Evolutionary conservation across 2,888 invertebrate species (phyloP), one percentile per base, ranked within the genome.

Genomic region (Theodoxus fluviatilis): DNA sequence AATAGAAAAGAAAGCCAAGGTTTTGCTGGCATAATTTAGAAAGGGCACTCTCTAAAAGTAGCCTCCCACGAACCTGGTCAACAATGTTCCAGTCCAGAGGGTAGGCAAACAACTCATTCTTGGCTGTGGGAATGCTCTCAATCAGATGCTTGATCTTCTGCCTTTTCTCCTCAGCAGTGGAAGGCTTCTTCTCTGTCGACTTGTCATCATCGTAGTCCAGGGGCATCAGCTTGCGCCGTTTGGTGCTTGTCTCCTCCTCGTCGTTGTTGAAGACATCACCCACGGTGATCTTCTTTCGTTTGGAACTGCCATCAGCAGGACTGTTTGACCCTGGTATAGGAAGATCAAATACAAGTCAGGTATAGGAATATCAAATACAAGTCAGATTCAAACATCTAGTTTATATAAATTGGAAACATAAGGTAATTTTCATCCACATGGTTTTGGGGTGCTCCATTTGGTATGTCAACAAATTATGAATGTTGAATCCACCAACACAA

Each of bases 71-170:
- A n/a, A 92, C 91, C 86, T 90, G 90, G 85, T 93, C 92, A 55
- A 93, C 91, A 78, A 94, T 92, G 73, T 91, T 91, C 93, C 95
- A 97, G 88, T 98, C 97, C 68, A 99, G 91, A 80, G 93, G 92
- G 88, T 94, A 98, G 77, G 93, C 94, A 89, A 99, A 99, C 76
- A 99, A 91, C 82, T 96, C 95, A 75, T 94, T 94, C 89, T 98
- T 98, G 86, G 94, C 95, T 9, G 98, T 98, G 73, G 99, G 99
- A 85, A 99, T 99, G 89, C 94, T 94, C 88, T 98, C 98, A 84
- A 99, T 99, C 79, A 99, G 91, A 76, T 94, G 94, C 90, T 98
- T 98, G 81, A 98, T 96, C 88, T 96, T 93, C 83, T 94, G 94
- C 71, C 96, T 90, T 88, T 98, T 98, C 88, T 99, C 99, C 87